A percentile compares a stretch with the other conserved stretches of the same genome.
Evolutionary conservation across 2,888 invertebrate species (phyloP).

Genomic region (Eilema caniola): DNA sequence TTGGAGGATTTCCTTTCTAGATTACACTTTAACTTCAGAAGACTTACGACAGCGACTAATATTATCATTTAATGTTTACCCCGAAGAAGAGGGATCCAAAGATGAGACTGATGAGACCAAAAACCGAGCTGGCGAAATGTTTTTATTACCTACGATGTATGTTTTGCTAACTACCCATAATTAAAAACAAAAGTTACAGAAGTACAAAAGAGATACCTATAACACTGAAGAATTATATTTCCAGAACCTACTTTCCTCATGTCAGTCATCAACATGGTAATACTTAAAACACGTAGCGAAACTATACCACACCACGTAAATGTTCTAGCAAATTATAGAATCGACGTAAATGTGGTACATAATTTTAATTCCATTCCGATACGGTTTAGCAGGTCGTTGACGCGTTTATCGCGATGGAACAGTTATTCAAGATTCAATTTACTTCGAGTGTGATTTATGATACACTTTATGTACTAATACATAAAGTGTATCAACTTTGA

Average conservation of each 20-base stretch:
- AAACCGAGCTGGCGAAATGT: neutral
- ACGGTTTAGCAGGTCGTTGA: constrained; percentile 11
- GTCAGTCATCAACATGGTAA: neutral
- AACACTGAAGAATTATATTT: neutral
- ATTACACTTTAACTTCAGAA: no score
- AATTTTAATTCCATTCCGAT: constrained; percentile 5
- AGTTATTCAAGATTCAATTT: neutral
- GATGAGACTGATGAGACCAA: no score
- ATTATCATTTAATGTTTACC: no score
- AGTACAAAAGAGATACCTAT: no score
- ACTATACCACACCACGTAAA: neutral
- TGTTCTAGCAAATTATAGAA: neutral
- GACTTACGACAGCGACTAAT: no score
- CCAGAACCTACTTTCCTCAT: neutral
- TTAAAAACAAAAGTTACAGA: no score
- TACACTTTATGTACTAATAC: neutral
- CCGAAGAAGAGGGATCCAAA: no score
- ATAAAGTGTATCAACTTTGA: neutral
- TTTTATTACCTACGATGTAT: neutral
- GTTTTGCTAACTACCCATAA: no score
- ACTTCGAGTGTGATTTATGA: neutral
- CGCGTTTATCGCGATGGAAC: constrained; percentile 11
- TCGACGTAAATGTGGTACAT: neutral
- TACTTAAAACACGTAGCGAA: neutral
- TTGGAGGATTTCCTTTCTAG: no score